These are phyloP conservation scores for Sebastes reedi DNA, from an alignment of 2,797 vertebrate species.

Conservation along the genomic window DNA sequence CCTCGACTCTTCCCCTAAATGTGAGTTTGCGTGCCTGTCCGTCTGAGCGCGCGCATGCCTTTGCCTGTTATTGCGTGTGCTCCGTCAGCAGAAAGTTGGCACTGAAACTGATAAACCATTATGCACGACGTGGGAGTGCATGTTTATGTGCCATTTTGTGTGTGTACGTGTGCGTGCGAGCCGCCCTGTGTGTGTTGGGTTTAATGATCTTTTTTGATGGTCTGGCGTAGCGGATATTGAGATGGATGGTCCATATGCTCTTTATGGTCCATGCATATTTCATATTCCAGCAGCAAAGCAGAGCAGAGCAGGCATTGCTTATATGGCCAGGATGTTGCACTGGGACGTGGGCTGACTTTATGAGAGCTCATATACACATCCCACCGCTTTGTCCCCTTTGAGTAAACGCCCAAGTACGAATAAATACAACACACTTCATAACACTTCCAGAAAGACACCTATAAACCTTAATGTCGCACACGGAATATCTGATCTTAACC, in stretches of 20 bases:
- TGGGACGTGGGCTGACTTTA: constrained; percentile 77
- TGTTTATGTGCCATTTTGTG: constrained; percentile 75
- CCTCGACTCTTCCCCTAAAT: neutral
- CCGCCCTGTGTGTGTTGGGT: constrained; percentile 63
- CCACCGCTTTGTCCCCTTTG: constrained; percentile 66
- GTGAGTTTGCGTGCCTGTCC: neutral
- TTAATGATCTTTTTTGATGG: constrained; percentile 82
- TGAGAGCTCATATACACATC: constrained; percentile 65
- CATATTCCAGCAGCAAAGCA: constrained; percentile 75
- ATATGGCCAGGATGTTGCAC: constrained; percentile 74
- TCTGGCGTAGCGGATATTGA: constrained; percentile 76
- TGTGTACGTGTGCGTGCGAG: constrained; percentile 42
- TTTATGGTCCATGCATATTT: constrained; percentile 83
- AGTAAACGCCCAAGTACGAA: constrained; percentile 58
- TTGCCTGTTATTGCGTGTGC: constrained; percentile 48
- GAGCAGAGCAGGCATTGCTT: constrained; percentile 69
- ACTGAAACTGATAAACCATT: constrained; percentile 77
- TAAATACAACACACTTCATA: constrained; percentile 55
- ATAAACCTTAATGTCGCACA: constrained; percentile 53
- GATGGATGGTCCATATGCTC: constrained; percentile 83
- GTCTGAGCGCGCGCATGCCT: neutral
- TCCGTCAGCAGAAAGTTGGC: constrained; percentile 74
- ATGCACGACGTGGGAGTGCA: constrained; percentile 73
- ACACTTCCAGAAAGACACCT: constrained; percentile 40
- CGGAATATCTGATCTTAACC: constrained; percentile 41